Evolutionary conservation across 2,888 invertebrate species (phyloP).

Genomic region (Strigamia transsilvanica): DNA sequence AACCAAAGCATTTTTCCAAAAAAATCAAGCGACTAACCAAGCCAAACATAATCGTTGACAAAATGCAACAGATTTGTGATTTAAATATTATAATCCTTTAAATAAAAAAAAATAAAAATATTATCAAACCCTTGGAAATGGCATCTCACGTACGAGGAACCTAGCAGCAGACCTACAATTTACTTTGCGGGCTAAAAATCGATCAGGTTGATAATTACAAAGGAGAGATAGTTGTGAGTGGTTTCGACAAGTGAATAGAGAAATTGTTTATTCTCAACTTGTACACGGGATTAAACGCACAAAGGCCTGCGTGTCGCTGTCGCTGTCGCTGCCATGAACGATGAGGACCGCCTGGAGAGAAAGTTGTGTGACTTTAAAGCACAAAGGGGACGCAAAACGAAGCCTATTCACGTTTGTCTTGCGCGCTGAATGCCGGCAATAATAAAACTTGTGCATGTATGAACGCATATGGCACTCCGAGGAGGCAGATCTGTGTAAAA

Average conservation of each 20-base stretch:
- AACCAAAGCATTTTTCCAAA: too few species aligned
- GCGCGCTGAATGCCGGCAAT: not conserved
- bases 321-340: too few species aligned
- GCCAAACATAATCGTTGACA: too few species aligned
- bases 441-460: slow-evolving; percentile 4
- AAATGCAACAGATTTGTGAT: too few species aligned
- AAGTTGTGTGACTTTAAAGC: not conserved
- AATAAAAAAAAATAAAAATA: too few species aligned
- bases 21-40: too few species aligned
- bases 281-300: not conserved
- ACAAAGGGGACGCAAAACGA: not conserved
- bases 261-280: not conserved
- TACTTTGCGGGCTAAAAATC: not conserved
- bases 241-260: not conserved
- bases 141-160: too few species aligned
- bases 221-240: slow-evolving; percentile 4
- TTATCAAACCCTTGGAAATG: not conserved
- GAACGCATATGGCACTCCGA: not conserved
- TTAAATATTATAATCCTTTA: too few species aligned
- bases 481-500: not conserved
- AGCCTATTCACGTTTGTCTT: not conserved
- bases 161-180: not conserved
- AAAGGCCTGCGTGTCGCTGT: not conserved
- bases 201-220: slow-evolving; percentile 10
- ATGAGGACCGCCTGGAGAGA: not conserved